phyloP scores from a whole-genome alignment of 2,797 vertebrate genomes.

The Myotis daubentonii region DNA sequence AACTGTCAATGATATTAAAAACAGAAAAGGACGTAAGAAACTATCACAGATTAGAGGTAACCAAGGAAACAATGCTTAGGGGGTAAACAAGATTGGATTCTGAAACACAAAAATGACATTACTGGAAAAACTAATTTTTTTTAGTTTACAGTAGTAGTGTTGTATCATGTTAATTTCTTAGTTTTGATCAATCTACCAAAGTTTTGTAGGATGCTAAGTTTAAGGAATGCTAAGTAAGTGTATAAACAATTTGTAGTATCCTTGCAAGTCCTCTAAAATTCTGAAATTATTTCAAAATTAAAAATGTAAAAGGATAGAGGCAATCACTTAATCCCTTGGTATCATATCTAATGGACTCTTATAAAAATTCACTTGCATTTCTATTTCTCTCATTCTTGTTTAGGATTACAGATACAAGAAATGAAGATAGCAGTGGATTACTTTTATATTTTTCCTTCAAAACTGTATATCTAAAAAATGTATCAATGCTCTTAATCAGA shows the following conservation, averaged over 20 bases:
- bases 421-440: neutral
- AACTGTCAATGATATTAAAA: neutral
- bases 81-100: neutral
- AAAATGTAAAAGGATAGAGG: conserved; percentile 47
- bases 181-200: neutral
- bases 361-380: neutral
- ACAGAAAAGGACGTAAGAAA: neutral
- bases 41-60: neutral
- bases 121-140: neutral
- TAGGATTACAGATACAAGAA: neutral
- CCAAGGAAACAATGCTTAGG: neutral
- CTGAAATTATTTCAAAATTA: conserved; percentile 47
- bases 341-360: neutral
- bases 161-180: neutral
- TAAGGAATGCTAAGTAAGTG: neutral
- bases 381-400: neutral
- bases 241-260: neutral
- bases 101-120: neutral
- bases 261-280: neutral
- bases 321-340: conserved; percentile 23
- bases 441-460: neutral
- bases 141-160: neutral
- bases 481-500: conserved; percentile 48
- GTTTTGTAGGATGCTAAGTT: neutral
- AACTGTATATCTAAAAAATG: conserved; percentile 66